A percentile compares a stretch with the other conserved stretches of the same genome.
phyloP scores from a whole-genome alignment of 2,113 vertebrate species.

The Lathamus discolor region DNA sequence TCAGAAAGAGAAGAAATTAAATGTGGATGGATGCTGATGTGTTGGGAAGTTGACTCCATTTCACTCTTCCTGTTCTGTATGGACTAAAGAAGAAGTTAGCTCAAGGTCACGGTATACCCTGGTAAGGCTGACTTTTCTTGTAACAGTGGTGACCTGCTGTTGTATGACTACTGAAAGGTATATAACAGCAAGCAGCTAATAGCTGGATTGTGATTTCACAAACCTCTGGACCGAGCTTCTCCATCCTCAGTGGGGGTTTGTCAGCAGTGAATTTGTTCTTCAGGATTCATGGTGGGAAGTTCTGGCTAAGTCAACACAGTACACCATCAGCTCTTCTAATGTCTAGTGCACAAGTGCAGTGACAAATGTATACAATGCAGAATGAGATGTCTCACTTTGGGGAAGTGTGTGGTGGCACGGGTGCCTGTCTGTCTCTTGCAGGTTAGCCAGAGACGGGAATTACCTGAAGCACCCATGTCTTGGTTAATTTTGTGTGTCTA shows the following conservation, averaged over 20 bases:
- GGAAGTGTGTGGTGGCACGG: background rate
- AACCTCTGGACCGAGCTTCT: background rate
- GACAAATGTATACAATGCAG: background rate
- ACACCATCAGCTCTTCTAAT: background rate
- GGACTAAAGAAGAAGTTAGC: background rate
- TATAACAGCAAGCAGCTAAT: background rate
- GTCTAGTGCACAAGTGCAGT: fast-evolving
- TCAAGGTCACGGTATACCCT: background rate
- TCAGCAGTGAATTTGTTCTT: background rate
- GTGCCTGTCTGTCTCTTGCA: background rate
- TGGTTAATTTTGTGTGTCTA: background rate
- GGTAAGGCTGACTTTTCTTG: background rate
- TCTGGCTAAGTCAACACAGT: background rate
- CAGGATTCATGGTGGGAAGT: background rate
- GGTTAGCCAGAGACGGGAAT: background rate
- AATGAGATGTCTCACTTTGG: background rate
- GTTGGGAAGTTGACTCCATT: background rate
- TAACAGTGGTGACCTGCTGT: background rate
- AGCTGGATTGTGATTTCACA: background rate
- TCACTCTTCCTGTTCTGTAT: background rate
- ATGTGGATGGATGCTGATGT: background rate
- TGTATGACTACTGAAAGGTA: background rate
- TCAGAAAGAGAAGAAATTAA: background rate
- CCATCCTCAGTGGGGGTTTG: fast-evolving
- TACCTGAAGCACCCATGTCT: background rate